Base-by-base conservation (phyloP, 2,888 invertebrate genomes). In the Lepidocyrtoides sp. region DNA sequence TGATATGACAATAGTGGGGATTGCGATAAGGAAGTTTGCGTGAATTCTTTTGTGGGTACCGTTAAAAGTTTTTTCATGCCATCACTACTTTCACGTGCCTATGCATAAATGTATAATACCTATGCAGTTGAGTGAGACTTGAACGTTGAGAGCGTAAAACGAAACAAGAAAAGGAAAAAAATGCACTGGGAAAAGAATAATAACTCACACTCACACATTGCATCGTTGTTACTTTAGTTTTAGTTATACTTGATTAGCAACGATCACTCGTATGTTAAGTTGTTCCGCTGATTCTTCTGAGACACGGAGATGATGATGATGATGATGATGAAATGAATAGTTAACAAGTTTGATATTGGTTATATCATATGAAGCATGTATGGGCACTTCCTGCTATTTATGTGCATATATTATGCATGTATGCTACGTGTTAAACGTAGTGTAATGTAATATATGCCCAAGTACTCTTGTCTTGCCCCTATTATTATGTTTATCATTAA, bases 11-110 rank as follows among this genome's bases (percentile, higher is more conserved):
- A 10, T n/a, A n/a, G 32, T 69, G n/a, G 36, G 36, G 36, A 17
- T 14, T 26, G 14, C 48, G 75, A 75, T 75, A 48, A 75, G 75
- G 75, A 75, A 75, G 75, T 75, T 36, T 75, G n/a, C 14, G 48
- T 41, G 72, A 48, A 23, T 75, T 75, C 32, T 48, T 48, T 44
- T 23, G 26, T 48, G 75, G 75, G 26, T 75, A 75, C 75, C 75
- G 75, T 75, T 75, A 75, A 75, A 8, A 36, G 29, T 75, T 44
- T 48, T 75, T 48, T 14, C 12, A 26, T 48, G 23, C 36, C 69
- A 2, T 41, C 29, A 17, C 17, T 5, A 57, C 57, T 20, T 57
- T 0, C 57, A 48, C 17, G n/a, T 23, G 12, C 10, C 8, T 14
- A 36, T 36, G 36, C 8, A 36, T 36, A 5, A 36, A 3, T 5